A percentile compares a stretch with the other conserved stretches of the same genome.
Conservation (phyloP, 1,140 invertebrate species). For the Parasteatoda tepidariorum region DNA sequence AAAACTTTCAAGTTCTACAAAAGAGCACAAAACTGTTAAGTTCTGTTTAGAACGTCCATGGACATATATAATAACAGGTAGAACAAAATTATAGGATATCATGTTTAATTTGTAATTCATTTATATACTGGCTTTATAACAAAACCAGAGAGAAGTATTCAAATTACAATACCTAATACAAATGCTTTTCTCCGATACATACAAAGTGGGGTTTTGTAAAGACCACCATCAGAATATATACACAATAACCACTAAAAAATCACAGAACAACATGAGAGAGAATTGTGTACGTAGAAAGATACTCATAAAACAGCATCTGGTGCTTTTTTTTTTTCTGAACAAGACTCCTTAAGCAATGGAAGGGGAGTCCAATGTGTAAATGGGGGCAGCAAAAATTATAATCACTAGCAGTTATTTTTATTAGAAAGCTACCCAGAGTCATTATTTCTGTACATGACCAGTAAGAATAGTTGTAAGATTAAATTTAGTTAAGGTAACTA, state of each 20-base stretch:
- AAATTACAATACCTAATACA: conserved; percentile 61
- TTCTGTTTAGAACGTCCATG: neutral
- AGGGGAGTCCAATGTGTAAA: conserved; percentile 26
- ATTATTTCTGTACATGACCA: conserved; percentile 36
- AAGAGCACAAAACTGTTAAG: neutral
- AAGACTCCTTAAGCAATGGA: conserved; percentile 43
- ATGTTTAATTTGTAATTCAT: conserved; percentile 46
- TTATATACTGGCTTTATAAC: conserved; percentile 35
- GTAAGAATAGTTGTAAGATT: conserved; percentile 33
- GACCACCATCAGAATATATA: conserved; percentile 60
- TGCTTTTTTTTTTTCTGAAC: conserved; percentile 49
- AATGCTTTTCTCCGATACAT: conserved; percentile 57
- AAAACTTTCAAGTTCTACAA: neutral
- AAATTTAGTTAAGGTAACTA: conserved; percentile 16
- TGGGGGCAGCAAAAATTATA: conserved; percentile 18
- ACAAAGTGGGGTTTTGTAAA: conserved; percentile 57
- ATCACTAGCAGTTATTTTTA: neutral
- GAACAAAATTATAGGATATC: conserved; percentile 46
- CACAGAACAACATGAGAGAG: conserved; percentile 60
- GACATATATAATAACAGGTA: conserved; percentile 17
- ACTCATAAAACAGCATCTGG: conserved; percentile 45
- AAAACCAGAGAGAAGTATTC: conserved; percentile 36
- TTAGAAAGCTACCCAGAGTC: conserved; percentile 15
- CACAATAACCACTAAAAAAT: conserved; percentile 59
- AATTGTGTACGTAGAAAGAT: conserved; percentile 53